A percentile compares a stretch with the other conserved stretches of the same genome.
Evolutionary conservation across 2,888 invertebrate species (phyloP).

Genomic region (Zootermopsis nevadensis): DNA sequence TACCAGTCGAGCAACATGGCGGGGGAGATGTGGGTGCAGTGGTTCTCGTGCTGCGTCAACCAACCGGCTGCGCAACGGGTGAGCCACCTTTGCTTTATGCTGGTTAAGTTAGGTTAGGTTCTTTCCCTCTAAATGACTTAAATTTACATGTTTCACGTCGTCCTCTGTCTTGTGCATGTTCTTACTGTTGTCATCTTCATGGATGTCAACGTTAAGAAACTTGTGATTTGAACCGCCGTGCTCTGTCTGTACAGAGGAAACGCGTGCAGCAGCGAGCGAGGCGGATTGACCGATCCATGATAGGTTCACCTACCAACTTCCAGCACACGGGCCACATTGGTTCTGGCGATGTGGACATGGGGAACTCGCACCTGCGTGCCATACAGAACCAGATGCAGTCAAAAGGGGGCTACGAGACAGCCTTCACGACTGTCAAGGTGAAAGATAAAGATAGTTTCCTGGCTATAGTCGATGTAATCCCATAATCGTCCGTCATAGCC

Average conservation of each 20-base stretch:
- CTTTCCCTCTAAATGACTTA: too few relatives aligned
- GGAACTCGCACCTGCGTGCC: slow-evolving; percentile 83
- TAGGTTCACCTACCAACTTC: slow-evolving; percentile 95
- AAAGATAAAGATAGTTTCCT: too few relatives aligned
- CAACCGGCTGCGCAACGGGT: slow-evolving; percentile 76
- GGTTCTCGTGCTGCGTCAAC: slow-evolving; percentile 89
- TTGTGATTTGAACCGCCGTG: too few relatives aligned
- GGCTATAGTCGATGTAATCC: too few relatives aligned
- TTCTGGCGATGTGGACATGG: slow-evolving; percentile 88
- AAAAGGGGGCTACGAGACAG: slow-evolving; percentile 92
- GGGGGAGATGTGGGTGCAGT: slow-evolving; percentile 87
- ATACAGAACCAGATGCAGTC: slow-evolving; percentile 96
- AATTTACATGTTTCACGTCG: too few relatives aligned
- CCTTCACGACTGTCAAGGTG: slow-evolving; percentile 73
- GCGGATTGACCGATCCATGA: slow-evolving; percentile 85
- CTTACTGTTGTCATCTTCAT: too few relatives aligned
- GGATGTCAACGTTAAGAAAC: too few relatives aligned
- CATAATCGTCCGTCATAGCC: too few relatives aligned
- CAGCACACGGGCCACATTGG: slow-evolving; percentile 94
- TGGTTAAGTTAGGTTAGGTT: too few relatives aligned
- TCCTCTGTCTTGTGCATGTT: too few relatives aligned
- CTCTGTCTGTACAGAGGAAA: slow-evolving; percentile 62
- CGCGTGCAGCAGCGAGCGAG: slow-evolving; percentile 70
- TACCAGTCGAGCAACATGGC: slow-evolving; percentile 67
- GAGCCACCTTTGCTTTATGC: neutral